Base-by-base conservation (phyloP, 2,888 invertebrate species). In the Drosophila helvetica region DNA sequence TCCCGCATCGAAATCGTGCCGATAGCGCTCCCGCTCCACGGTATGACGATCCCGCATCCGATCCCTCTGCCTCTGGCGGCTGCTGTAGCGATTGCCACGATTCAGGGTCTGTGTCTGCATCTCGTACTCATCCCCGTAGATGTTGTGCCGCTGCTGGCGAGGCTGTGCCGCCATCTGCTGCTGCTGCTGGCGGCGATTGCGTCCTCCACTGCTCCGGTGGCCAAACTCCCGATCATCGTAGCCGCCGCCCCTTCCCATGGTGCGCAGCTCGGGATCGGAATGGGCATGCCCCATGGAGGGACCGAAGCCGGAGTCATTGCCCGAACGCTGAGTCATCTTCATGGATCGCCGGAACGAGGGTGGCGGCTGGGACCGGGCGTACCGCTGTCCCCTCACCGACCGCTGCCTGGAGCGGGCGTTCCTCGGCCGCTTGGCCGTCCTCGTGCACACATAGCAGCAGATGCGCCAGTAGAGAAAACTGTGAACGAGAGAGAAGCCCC, bases 381-480 rank as follows among this genome's bases (percentile, higher is more conserved):
- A 81, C 3, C 90, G 88, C 18, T 87, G 87, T 5, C 66, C 67
- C 0, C 87, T 80, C 42, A 82, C 60, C 0, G 89, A 90, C 43
- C 91, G 79, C 27, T 80, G 83, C 0, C 90, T 71, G 8, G 89
- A 78, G 3, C 90, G 82, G 1, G 59, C 63, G 6, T 75, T 75
- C 10, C 90, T 82, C 1, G 86, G 77, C 54, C 93, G 94, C 79
- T 93, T 94, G 0, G 97, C 96, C 18, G 95, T 95, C 22, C 96
- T 95, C 0, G 96, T 97, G 91, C 98, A 98, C 53, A 96, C 94
- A 92, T 96, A 98, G 90, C 98, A 98, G 89, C 97, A 98, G 3
- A 97, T 95, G 63, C 96, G 95, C 98, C 98, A 98, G 90, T 98
- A 98, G n/a, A 98, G 92, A 89, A 98, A 97, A 76, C 97, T 95